Evolutionary conservation across 37 sponge, comb jelly and placozoan genomes (phyloP), one percentile per base, ranked within the genome.

Genomic region (Oscarella lobularis): DNA sequence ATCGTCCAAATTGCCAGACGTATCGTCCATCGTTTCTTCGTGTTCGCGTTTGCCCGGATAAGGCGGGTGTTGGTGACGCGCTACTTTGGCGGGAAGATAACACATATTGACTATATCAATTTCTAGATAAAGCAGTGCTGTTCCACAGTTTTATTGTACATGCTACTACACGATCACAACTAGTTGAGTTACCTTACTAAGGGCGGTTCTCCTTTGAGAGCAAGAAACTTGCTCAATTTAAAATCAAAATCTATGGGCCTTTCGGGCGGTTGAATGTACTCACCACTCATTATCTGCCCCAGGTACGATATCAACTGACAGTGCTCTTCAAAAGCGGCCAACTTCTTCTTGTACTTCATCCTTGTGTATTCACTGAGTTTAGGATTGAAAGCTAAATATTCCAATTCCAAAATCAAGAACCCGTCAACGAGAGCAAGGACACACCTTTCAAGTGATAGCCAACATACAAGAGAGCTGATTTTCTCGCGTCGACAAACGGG

Each of bases 391-490:
- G 98, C 98, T 95, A 79, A 20, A 3, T 2, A 3, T 72, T 1
- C 65, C 1, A 1, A 75, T 31, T 75, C 2, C 27, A n/a, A n/a
- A n/a, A n/a, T n/a, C n/a, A n/a, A n/a, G n/a, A n/a, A n/a, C n/a
- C n/a, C n/a, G n/a, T n/a, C n/a, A n/a, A n/a, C n/a, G n/a, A n/a
- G n/a, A n/a, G n/a, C n/a, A n/a, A n/a, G n/a, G n/a, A 85, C 67
- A 14, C 31, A 95, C 96, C 96, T 87, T 96, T 96, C 55, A 96
- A 73, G 48, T 93, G 89, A 14, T 83, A 83, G 30, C 86, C 98
- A 32, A 93, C 79, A 83, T 88, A 96, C 3, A 83, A 38, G 3
- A 88, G 79, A 31, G 98, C 94, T 35, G 91, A 90, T 73, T 77
- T 41, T 32, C 80, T 77, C 5, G 94, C 74, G 31, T 80, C 76